phyloP scores from a whole-genome alignment of 1,140 invertebrate genomes.

The Heliconius melpomene region DNA sequence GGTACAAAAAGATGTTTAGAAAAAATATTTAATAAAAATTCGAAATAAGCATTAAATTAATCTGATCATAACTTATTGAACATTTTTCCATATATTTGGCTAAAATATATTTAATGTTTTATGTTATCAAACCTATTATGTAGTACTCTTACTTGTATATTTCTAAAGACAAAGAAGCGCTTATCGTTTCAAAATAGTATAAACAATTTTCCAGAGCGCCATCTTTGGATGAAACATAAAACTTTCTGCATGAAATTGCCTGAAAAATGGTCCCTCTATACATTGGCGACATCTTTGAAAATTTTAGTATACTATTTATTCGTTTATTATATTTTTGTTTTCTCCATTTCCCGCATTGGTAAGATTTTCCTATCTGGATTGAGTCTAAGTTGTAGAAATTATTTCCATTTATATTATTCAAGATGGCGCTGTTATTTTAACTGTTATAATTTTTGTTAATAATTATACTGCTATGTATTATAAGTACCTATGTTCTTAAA shows the following conservation, averaged over 20 bases:
- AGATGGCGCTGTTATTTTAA: background rate
- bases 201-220: background rate
- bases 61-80: no score
- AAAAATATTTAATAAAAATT: no score
- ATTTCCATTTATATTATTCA: background rate
- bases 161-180: background rate
- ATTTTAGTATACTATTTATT: background rate
- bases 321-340: no score
- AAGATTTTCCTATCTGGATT: background rate
- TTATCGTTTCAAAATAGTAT: background rate
- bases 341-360: background rate
- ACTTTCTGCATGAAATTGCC: background rate
- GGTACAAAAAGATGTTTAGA: no score
- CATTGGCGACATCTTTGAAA: background rate
- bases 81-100: no score
- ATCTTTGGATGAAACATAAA: background rate
- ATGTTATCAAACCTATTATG: no score
- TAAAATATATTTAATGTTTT: no score
- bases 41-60: no score
- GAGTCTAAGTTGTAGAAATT: background rate
- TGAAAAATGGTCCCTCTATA: background rate
- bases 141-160: no score
- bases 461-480: no score
- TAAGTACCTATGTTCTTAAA: no score
- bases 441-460: background rate